Evolutionary conservation across 2,113 vertebrate species (phyloP).

Genomic region (Micronycteris hirsuta): DNA sequence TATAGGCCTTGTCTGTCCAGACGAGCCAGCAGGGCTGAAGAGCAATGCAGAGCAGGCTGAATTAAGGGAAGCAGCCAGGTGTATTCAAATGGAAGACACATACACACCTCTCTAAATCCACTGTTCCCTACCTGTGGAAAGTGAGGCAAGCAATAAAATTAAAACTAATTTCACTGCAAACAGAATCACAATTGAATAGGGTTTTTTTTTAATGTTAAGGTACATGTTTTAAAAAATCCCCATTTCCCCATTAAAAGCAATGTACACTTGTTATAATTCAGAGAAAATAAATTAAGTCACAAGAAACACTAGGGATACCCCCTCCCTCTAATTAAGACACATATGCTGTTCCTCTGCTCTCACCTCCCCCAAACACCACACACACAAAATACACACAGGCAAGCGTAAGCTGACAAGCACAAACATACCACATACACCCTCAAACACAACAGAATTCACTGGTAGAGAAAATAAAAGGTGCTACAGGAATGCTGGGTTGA

Average conservation of each 20-base stretch:
- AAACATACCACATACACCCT: not conserved
- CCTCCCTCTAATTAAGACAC: not conserved
- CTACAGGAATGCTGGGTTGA: not conserved
- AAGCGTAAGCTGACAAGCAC: not conserved
- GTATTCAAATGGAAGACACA: not conserved
- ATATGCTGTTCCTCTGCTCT: not conserved
- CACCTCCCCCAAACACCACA: not conserved
- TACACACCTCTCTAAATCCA: not conserved
- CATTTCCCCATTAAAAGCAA: slow-evolving; percentile 20
- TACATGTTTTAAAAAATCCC: not conserved
- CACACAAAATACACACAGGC: not conserved
- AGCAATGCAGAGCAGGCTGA: not conserved
- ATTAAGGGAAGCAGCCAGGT: not conserved
- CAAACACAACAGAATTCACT: not conserved
- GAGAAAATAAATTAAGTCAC: not conserved
- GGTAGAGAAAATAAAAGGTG: not conserved
- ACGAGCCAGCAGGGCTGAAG: not conserved
- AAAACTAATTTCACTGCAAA: slow-evolving; percentile 3
- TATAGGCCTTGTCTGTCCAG: not conserved
- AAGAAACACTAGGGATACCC: not conserved
- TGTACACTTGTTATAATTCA: not conserved
- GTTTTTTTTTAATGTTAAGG: not conserved
- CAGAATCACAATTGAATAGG: not conserved
- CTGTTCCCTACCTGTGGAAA: not conserved
- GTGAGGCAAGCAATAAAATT: slow-evolving; percentile 30